phyloP scores from a whole-genome alignment of 1,140 invertebrate genomes.

The Rhyzopertha dominica region DNA sequence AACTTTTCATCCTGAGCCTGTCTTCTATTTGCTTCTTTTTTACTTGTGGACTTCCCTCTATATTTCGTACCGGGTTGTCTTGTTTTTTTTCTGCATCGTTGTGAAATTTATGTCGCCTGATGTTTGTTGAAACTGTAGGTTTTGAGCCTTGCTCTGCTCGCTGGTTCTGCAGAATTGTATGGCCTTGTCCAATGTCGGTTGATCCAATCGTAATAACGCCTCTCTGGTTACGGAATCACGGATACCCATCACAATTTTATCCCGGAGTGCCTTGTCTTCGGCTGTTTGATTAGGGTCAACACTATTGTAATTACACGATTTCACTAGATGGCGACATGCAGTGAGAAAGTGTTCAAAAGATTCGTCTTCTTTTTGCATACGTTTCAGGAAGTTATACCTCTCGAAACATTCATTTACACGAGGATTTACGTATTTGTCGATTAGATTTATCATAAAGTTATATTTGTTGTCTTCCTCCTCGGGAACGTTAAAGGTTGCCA shows the following conservation, averaged over 20 bases:
- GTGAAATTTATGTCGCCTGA: too few relatives aligned
- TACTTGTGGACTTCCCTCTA: too few relatives aligned
- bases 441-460: constrained; percentile 3
- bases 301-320: constrained; percentile 10
- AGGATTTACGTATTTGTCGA: constrained; percentile 11
- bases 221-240: constrained; percentile 11
- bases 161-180: too few relatives aligned
- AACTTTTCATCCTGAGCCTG: not conserved
- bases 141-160: too few relatives aligned
- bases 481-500: too few relatives aligned
- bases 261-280: constrained; percentile 16
- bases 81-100: too few relatives aligned
- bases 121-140: too few relatives aligned
- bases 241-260: constrained; percentile 18
- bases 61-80: too few relatives aligned
- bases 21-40: too few relatives aligned
- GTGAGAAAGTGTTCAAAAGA: constrained; percentile 14
- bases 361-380: constrained; percentile 12
- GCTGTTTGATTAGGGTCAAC: constrained; percentile 8
- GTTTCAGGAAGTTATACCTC: constrained; percentile 13
- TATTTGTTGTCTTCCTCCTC: constrained; percentile 3
- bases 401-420: constrained; percentile 10
- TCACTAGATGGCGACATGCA: constrained; percentile 1
- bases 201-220: constrained; percentile 12
- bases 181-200: too few relatives aligned